A percentile compares a stretch with the other conserved stretches of the same genome.
Conservation (phyloP, 2,888 invertebrate genomes). For the Lordiphosa fenestrarum region DNA sequence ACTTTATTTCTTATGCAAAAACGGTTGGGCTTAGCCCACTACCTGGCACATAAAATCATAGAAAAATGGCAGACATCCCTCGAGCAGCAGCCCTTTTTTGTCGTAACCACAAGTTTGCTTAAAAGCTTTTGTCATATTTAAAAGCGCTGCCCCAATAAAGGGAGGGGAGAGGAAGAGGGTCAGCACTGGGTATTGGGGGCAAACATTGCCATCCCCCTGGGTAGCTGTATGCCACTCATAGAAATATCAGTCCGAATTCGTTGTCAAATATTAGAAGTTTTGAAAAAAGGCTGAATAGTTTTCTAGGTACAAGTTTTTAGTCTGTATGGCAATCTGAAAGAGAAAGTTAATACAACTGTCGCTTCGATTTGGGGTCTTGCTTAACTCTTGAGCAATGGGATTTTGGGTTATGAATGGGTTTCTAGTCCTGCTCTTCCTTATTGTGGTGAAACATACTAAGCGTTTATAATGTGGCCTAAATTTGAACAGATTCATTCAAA, state of each 20-base stretch:
- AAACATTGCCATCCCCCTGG: slow-evolving; percentile 19
- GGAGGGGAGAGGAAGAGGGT: not conserved
- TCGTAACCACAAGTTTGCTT: slow-evolving; percentile 54
- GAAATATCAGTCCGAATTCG: slow-evolving; percentile 23
- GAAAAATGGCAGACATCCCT: slow-evolving; percentile 22
- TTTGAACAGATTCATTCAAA: no score
- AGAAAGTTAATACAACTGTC: no score
- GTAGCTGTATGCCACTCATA: slow-evolving; percentile 1
- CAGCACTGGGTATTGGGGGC: not conserved
- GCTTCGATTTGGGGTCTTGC: no score
- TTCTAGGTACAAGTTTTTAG: no score
- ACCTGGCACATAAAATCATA: slow-evolving; percentile 31
- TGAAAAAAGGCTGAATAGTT: no score
- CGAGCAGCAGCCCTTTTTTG: slow-evolving; percentile 32
- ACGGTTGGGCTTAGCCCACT: slow-evolving; percentile 8
- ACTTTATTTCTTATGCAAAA: slow-evolving; percentile 55
- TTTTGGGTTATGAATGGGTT: no score
- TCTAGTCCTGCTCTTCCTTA: no score
- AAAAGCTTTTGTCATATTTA: slow-evolving; percentile 16
- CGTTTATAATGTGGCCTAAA: no score
- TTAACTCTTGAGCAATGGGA: no score
- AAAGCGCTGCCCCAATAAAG: not conserved
- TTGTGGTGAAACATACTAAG: no score
- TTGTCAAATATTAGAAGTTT: slow-evolving; percentile 34
- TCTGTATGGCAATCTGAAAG: no score